These are phyloP conservation scores for Hydrophis major DNA, from an alignment of 2,797 vertebrate species.

Conservation along the genomic window DNA sequence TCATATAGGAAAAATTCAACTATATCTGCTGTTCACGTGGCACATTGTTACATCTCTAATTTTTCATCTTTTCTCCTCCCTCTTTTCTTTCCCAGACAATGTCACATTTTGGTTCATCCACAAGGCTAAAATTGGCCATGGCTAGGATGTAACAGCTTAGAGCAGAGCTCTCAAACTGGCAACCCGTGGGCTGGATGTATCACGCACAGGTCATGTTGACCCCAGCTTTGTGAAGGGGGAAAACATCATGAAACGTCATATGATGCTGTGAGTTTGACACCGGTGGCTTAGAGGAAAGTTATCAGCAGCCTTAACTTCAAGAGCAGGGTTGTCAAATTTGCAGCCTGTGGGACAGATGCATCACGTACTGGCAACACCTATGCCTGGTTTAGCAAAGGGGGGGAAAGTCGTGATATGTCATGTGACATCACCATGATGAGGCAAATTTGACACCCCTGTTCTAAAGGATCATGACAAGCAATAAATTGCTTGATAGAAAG, in stretches of 20 bases:
- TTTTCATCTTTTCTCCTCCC: background rate
- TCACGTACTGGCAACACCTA: no score
- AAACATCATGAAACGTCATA: no score
- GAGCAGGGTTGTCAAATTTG: background rate
- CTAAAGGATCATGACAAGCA: background rate
- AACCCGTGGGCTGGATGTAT: accelerated
- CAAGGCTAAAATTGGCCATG: background rate
- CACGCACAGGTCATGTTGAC: no score
- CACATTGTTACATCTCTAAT: background rate
- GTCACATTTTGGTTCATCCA: background rate
- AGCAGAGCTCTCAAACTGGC: background rate
- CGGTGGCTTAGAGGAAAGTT: background rate
- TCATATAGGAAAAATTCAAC: background rate
- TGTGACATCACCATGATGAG: no score
- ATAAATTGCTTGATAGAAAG: background rate
- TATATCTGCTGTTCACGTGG: background rate
- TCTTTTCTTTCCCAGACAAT: background rate
- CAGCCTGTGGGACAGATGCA: no score
- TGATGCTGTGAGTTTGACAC: no score
- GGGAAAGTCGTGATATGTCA: no score
- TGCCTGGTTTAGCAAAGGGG: no score
- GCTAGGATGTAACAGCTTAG: background rate
- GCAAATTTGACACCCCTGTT: no score
- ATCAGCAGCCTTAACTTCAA: background rate
- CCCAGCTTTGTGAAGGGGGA: no score